These are phyloP conservation scores for Cheilosia scutellata DNA, from an alignment of 2,888 invertebrate species.

Conservation along the genomic window DNA sequence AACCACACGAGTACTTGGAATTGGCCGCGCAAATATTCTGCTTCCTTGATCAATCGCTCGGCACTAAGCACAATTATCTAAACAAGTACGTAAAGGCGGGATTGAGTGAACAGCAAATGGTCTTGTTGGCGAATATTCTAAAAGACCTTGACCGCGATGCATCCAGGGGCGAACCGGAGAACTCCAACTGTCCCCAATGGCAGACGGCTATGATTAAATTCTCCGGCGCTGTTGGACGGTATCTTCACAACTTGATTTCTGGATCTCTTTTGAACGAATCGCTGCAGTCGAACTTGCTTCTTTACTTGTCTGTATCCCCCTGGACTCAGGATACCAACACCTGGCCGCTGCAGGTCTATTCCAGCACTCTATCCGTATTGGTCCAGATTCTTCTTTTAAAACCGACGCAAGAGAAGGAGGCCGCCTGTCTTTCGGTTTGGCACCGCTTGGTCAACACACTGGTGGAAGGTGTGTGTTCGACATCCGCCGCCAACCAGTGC, in stretches of 20 bases:
- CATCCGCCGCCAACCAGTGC: constrained; percentile 77
- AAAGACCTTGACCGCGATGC: constrained; percentile 96
- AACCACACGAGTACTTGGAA: constrained; percentile 94
- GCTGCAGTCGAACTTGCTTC: constrained; percentile 89
- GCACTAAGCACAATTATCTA: constrained; percentile 86
- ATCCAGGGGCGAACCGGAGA: constrained; percentile 89
- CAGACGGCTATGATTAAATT: constrained; percentile 83
- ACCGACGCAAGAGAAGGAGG: constrained; percentile 93
- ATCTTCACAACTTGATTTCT: constrained; percentile 89
- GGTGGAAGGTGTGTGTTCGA: constrained; percentile 90
- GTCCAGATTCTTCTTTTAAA: constrained; percentile 93
- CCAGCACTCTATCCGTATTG: constrained; percentile 91
- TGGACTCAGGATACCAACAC: constrained; percentile 87
- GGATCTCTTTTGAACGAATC: constrained; percentile 88
- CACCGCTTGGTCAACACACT: constrained; percentile 94
- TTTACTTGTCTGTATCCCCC: constrained; percentile 90
- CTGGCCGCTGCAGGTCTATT: constrained; percentile 92
- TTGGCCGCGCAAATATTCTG: constrained; percentile 94
- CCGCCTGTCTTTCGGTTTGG: constrained; percentile 96
- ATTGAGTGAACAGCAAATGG: constrained; percentile 93
- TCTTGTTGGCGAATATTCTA: constrained; percentile 93
- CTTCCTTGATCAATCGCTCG: constrained; percentile 91
- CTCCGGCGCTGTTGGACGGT: constrained; percentile 83
- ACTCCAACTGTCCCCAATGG: constrained; percentile 84
- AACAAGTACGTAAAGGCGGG: constrained; percentile 88